These are phyloP conservation scores for Sebastiscus albofasciatus DNA, from an alignment of 2,797 vertebrate genomes.

Conservation along the genomic window DNA sequence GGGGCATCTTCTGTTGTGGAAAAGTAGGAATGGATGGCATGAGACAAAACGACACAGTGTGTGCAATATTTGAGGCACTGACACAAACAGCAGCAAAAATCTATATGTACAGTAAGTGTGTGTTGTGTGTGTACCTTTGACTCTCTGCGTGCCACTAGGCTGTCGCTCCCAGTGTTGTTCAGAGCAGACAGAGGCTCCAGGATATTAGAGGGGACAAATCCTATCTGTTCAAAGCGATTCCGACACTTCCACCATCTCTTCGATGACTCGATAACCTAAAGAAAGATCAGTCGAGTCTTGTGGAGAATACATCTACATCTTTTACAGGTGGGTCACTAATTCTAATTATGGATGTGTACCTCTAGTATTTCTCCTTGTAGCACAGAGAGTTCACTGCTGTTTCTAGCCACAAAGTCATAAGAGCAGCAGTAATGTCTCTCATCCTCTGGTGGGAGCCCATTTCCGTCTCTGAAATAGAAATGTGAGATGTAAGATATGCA, in stretches of 20 bases:
- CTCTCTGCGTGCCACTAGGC: conserved; percentile 46
- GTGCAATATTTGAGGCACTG: not conserved
- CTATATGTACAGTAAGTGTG: not conserved
- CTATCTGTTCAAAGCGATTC: conserved; percentile 85
- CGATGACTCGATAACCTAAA: conserved; percentile 85
- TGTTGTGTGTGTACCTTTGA: conserved; percentile 63
- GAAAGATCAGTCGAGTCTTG: not conserved
- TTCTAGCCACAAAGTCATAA: conserved; percentile 91
- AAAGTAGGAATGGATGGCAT: not conserved
- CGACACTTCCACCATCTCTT: conserved; percentile 91
- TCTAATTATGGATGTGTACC: conserved; percentile 68
- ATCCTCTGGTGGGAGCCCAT: conserved; percentile 48
- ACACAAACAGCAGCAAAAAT: not conserved
- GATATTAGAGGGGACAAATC: conserved; percentile 89
- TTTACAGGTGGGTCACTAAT: not conserved
- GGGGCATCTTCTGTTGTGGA: conserved; percentile 54
- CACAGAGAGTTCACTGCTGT: conserved; percentile 90
- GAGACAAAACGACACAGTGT: not conserved
- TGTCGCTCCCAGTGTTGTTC: conserved; percentile 28
- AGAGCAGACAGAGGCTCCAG: conserved; percentile 81
- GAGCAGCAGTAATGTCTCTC: conserved; percentile 78
- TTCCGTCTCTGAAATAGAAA: conserved; percentile 60
- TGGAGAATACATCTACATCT: not conserved
- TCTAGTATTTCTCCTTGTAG: conserved; percentile 85
- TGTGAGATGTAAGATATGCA: too few relatives aligned